These are phyloP conservation scores for Drosophila anomalata DNA, from an alignment of 2,888 invertebrate species.

Conservation along the genomic window DNA sequence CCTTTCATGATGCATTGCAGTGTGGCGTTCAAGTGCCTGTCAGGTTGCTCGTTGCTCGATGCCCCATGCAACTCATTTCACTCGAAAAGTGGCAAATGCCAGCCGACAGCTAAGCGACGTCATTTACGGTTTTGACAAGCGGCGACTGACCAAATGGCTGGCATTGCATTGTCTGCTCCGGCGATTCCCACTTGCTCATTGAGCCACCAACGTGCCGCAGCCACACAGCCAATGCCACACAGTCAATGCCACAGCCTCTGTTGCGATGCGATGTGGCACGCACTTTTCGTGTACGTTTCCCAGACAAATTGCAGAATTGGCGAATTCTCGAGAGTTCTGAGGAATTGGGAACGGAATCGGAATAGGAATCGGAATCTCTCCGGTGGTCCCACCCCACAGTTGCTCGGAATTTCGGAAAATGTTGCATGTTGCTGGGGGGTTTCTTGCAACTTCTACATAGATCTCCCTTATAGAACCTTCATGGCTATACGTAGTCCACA, in stretches of 20 bases:
- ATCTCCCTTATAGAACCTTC: background rate
- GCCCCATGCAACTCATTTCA: slow-evolving; percentile 39
- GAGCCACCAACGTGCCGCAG: slow-evolving; percentile 66
- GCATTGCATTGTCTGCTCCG: slow-evolving; percentile 37
- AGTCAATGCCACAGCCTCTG: slow-evolving; percentile 41
- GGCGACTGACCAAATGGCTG: slow-evolving; percentile 68
- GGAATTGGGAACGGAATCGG: slow-evolving; percentile 52
- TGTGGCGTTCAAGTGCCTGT: slow-evolving; percentile 69
- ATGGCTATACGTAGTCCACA: background rate
- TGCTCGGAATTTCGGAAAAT: slow-evolving; percentile 14
- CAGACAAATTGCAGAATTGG: slow-evolving; percentile 78
- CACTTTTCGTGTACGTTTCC: slow-evolving; percentile 77
- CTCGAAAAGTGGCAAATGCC: slow-evolving; percentile 76
- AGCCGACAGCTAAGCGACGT: slow-evolving; percentile 78
- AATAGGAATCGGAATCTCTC: slow-evolving; percentile 55
- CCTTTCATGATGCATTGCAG: background rate
- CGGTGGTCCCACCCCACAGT: slow-evolving; percentile 58
- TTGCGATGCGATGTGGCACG: slow-evolving; percentile 55
- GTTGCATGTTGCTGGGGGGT: slow-evolving; percentile 1
- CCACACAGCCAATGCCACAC: too few species aligned
- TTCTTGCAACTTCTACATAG: background rate
- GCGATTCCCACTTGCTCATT: slow-evolving; percentile 31
- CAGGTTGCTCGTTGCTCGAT: slow-evolving; percentile 44
- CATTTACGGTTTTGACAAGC: slow-evolving; percentile 77
- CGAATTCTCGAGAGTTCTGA: slow-evolving; percentile 74